Evolutionary conservation across 2,888 invertebrate genomes (phyloP), one percentile per base, ranked within the genome.

Genomic region (Xestia sexstrigata): DNA sequence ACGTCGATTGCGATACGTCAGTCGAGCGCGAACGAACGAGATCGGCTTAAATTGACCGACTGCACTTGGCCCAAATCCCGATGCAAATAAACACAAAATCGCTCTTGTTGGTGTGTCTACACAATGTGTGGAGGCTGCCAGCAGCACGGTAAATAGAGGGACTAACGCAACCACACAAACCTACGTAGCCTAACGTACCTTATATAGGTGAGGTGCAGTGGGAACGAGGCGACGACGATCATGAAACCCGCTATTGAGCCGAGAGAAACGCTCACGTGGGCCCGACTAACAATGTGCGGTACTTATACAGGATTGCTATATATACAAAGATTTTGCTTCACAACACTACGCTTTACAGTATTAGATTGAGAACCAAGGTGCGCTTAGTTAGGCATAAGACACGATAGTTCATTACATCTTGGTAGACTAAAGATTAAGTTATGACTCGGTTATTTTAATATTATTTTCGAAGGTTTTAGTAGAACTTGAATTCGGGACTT

Each of bases 11-110:
- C 78, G 74, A 79, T 82, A 78, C 85, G 82, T 83, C 84, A 86
- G 74, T 77, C 80, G 81, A 84, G 81, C 84, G 84, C 87, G 84
- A 89, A 89, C 79, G 86, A 87, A 87, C 90, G 91, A 91, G 91
- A 92, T 92, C 89, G 89, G 90, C 90, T 92, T 91, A 90, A 93
- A 93, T 93, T 93, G 92, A 93, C 95, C 95, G 92, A 94, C 90
- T 95, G 94, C 95, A 95, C 95, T 95, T 95, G 95, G 95, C 95
- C 95, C 92, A 92, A 94, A 95, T 94, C 94, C 92, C 90, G 92
- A 92, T 91, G 90, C 93, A 94, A 93, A 95, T 94, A 94, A 94
- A 95, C 94, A 93, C 91, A 91, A 93, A 93, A 92, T 92, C 89
- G 90, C 89, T 92, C 88, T 90, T 91, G 91, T 89, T 88, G 90